Base-by-base conservation (phyloP, 2,797 vertebrate genomes). In the Hephaestus fuliginosus region DNA sequence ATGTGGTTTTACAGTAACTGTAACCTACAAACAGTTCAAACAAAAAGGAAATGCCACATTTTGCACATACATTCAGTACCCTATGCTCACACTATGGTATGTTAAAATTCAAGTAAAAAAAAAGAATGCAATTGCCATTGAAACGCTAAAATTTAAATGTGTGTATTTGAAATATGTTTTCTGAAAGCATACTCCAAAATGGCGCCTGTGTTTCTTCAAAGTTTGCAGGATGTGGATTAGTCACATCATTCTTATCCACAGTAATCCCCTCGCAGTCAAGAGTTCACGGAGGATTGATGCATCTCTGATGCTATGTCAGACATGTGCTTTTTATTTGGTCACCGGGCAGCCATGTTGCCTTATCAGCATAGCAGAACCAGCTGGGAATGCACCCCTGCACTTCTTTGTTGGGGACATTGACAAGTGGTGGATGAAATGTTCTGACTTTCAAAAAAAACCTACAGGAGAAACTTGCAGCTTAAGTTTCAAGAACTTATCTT, bases 321-420 rank as follows among this genome's bases (percentile, higher is more conserved):
- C 93, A 93, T 91, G 82, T 94, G 94, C 85, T 93, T 93, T 92
- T 86, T 86, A 91, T 94, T 94, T 92, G 86, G 88, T 84, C 84
- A 83, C 86, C 87, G 86, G 88, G 87, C 88, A 83, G 86, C 81
- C 65, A 2, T 2, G 7, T 64, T 78, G 85, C 72, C 86, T 93
- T 90, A 92, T 93, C 90, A 85, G 68, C 88, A 75, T 70, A 85
- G 73, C 87, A 87, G 74, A 87, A 85, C 87, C 91, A 91, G 82
- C 90, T 86, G 87, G 80, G 89, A 91, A 91, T 86, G 84, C 53
- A 48, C 78, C 81, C 43, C 70, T 80, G 82, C 85, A 74, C 61
- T 20, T 8, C 84, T 84, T 80, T 74, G 82, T 36, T 51, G 58
- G 61, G 79, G 82, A 87, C 77, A 51, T 41, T 69, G 82, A 74